A percentile compares a stretch with the other conserved stretches of the same genome.
Conservation (phyloP, 2,113 vertebrate genomes). For the Notarius quadriscutis region DNA sequence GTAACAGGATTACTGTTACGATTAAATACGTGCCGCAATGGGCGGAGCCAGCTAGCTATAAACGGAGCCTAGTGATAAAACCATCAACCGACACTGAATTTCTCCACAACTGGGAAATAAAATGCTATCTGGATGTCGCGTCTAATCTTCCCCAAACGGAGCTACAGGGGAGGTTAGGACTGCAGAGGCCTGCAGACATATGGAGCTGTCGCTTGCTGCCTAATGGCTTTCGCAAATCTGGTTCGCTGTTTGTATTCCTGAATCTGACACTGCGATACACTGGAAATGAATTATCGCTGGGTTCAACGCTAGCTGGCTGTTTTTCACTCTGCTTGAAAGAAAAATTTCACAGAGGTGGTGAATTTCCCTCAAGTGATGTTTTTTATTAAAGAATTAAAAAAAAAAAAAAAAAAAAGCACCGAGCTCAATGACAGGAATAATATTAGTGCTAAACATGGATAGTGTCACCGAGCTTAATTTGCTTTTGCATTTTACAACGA, state of each 20-base stretch:
- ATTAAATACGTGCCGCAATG: conserved; percentile 81
- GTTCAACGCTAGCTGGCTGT: not conserved
- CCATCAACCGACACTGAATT: conserved; percentile 27
- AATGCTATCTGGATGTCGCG: not conserved
- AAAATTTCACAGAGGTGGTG: not conserved
- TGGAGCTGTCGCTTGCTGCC: conserved; percentile 40
- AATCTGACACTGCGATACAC: not conserved
- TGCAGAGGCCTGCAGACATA: conserved; percentile 3
- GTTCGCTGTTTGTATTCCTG: conserved; percentile 13
- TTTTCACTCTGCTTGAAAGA: not conserved
- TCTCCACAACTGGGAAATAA: conserved; percentile 23
- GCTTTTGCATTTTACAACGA: not conserved
- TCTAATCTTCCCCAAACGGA: conserved; percentile 38
- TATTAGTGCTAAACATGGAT: not conserved
- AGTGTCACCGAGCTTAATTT: not conserved
- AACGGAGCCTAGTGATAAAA: conserved; percentile 6
- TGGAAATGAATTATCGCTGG: conserved; percentile 16
- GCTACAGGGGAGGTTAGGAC: conserved; percentile 13
- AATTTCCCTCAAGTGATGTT: not conserved
- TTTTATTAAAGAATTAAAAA: not conserved
- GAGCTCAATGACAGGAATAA: not conserved
- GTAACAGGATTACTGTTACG: conserved; percentile 95
- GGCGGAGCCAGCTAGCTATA: conserved; percentile 64
- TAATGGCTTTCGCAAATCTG: conserved; percentile 35
- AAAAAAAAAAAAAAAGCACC: not conserved